A percentile compares a stretch with the other conserved stretches of the same genome.
These are phyloP conservation scores for Orthonychiurus folsomi DNA, from an alignment of 2,888 invertebrate species.

Conservation along the genomic window DNA sequence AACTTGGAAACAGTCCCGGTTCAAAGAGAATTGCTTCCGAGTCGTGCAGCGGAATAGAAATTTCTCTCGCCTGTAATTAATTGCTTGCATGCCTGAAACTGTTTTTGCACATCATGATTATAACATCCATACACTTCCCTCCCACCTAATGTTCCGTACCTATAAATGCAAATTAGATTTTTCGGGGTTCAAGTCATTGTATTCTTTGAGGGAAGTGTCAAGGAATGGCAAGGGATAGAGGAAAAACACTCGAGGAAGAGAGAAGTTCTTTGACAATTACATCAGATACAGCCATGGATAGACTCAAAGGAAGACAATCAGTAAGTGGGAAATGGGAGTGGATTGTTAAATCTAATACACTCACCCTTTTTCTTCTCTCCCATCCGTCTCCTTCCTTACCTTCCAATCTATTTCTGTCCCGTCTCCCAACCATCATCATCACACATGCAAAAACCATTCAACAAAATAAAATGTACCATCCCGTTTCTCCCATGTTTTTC, in stretches of 20 bases:
- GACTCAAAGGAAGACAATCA: not conserved
- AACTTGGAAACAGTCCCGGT: no score
- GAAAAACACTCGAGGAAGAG: not conserved
- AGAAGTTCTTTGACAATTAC: not conserved
- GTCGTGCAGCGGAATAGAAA: no score
- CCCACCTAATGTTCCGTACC: not conserved
- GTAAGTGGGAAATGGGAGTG: not conserved
- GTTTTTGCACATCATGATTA: not conserved
- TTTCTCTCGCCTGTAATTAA: not conserved
- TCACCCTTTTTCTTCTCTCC: no score
- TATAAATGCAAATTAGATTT: not conserved
- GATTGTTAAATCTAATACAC: not conserved
- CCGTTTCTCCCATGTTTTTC: no score
- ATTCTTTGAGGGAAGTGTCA: no score
- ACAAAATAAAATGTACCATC: no score
- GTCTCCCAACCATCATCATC: no score
- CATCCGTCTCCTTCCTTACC: no score
- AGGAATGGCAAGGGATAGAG: no score
- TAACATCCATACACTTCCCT: not conserved
- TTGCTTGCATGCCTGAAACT: not conserved
- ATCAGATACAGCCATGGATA: not conserved
- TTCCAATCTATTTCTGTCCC: no score
- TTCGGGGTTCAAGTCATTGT: not conserved
- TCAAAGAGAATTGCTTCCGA: no score
- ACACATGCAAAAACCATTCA: no score